Percentiles rank a stretch among this genome's conserved stretches.
phyloP scores from a whole-genome alignment of 2,888 invertebrate species.

The Coronaproctus castanopsis region DNA sequence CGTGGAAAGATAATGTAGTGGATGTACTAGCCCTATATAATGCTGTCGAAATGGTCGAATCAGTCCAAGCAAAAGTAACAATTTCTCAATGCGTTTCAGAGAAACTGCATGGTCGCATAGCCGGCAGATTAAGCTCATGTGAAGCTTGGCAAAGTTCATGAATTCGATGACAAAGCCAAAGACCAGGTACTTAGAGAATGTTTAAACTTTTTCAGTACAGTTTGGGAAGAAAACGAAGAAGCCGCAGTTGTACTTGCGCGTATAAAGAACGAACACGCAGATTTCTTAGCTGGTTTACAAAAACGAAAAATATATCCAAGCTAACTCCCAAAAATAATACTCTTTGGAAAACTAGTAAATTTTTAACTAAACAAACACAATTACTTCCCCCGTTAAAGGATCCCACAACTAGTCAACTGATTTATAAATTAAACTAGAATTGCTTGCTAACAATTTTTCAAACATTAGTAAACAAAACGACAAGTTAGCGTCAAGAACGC shows the following conservation, averaged over 20 bases:
- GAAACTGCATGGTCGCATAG: constrained; percentile 9
- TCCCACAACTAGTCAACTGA: no score
- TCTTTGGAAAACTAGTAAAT: no score
- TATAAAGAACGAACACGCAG: constrained; percentile 9
- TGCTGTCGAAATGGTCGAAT: constrained; percentile 11
- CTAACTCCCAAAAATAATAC: no score
- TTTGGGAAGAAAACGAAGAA: constrained; percentile 12
- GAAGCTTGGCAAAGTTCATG: constrained; percentile 9
- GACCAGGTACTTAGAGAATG: constrained; percentile 13
- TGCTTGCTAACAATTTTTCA: no score
- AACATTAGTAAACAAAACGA: no score
- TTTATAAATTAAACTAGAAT: no score
- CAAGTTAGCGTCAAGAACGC: no score
- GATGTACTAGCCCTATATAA: constrained; percentile 6
- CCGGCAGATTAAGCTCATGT: constrained; percentile 2
- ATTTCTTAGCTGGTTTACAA: constrained; percentile 8
- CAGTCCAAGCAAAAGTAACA: constrained; percentile 12
- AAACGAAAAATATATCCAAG: constrained; percentile 1
- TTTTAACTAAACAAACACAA: no score
- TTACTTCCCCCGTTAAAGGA: no score
- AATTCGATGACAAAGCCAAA: constrained; percentile 14
- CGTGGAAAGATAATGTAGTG: constrained; percentile 10
- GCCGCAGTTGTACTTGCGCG: constrained; percentile 8
- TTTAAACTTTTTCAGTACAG: constrained; percentile 8
- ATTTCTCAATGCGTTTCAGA: constrained; percentile 13